Evolutionary conservation across 23 tunicate genomes (phyloP), one percentile per base, ranked within the genome.

Genomic region (Oikopleura vanhoeffeni): DNA sequence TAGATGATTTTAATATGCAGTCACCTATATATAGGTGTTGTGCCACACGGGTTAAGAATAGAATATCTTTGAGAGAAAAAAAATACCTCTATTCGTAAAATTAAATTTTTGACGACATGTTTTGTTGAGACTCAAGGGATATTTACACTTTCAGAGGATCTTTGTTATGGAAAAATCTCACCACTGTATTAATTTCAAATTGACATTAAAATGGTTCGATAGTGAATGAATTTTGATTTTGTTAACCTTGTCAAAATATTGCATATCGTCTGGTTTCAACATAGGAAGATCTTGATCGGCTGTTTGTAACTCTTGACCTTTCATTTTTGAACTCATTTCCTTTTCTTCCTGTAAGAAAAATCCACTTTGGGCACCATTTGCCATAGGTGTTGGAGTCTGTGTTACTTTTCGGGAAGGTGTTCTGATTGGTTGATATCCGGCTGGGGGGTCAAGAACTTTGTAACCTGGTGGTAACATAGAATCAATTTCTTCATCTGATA

Each of bases 391-490:
- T n/a, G 98, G 98, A 0, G 98, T 94, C 36, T 95, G 95, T 1
- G 98, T 94, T 28, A 94, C 88, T 85, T 94, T 94, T 1, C 98
- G 85, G 41, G 90, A 94, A 3, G 98, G 98, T 30, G 98, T 94
- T 40, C 91, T 88, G 42, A 90, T 83, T 0, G 98, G 98, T 86
- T 88, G 85, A 87, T 94, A 94, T 28, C 95, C 90, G 49, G 92
- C 84, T 0, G 98, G 98, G 0, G 98, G 98, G 1, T 86, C 84
- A 39, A 94, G 84, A 40, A 94, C 95, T 84, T 94, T 94, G 88
- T 94, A 94, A 0, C 98, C 98, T 41, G 91, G 96, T 39, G 98
- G 98, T 83, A 94, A 88, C 98, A 94, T 94, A 28, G 96, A 86
- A 84, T 94, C 98, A 39, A 94, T 84, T 76, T 94, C 98, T n/a